A percentile compares a stretch with the other conserved stretches of the same genome.
Evolutionary conservation across 2,113 vertebrate species (phyloP).

Genomic region (Gymnarchus niloticus): DNA sequence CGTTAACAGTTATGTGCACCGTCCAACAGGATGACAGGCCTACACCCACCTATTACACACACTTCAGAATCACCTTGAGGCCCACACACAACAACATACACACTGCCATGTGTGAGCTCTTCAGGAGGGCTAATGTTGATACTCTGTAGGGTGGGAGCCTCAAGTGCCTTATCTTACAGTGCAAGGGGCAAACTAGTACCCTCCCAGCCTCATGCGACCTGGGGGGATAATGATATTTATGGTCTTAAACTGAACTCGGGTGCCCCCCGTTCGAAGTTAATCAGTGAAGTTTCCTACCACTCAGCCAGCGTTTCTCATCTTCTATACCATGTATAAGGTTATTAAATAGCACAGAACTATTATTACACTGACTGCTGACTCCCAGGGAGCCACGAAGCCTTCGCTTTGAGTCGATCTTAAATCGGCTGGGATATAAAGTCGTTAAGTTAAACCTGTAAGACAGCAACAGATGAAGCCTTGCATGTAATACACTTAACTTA

Average conservation of each 20-base stretch:
- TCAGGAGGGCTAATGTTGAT: neutral
- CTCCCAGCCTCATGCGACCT: conserved; percentile 9
- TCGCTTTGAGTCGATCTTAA: neutral
- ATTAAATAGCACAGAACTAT: neutral
- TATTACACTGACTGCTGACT: neutral
- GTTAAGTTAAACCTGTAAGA: no score
- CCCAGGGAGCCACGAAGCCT: neutral
- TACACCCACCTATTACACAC: neutral
- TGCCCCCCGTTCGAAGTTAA: neutral
- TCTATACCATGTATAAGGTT: neutral
- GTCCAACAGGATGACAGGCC: neutral
- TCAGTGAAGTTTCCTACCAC: neutral
- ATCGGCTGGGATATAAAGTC: no score
- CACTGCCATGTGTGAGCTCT: neutral
- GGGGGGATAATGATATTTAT: no score
- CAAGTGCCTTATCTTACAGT: conserved; percentile 45
- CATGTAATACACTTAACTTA: neutral
- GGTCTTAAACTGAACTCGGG: neutral
- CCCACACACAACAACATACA: neutral
- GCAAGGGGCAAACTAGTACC: conserved; percentile 21
- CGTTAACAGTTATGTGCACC: neutral
- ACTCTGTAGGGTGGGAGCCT: neutral
- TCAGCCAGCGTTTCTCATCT: neutral
- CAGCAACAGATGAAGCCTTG: neutral
- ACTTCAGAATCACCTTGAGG: neutral